A percentile compares a stretch with the other conserved stretches of the same genome.
Conservation (phyloP, 2,113 vertebrate species). For the Carassius carassius region DNA sequence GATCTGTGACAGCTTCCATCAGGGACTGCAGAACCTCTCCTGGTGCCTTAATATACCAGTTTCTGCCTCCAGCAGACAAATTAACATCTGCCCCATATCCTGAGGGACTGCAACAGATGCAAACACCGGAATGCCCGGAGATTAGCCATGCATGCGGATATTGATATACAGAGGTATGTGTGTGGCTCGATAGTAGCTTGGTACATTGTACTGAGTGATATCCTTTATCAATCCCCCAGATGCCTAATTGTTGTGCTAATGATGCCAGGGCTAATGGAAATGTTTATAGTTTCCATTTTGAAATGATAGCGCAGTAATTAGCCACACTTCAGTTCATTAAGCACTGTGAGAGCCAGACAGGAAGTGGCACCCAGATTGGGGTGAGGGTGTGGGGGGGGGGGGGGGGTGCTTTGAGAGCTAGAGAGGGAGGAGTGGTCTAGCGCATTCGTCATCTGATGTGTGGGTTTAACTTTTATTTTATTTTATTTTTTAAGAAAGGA, state of each 20-base stretch:
- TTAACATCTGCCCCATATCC: conserved; percentile 33
- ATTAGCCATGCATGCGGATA: conserved; percentile 38
- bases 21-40: conserved; percentile 26
- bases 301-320: conserved; percentile 75
- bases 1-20: conserved; percentile 7
- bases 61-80: conserved; percentile 27
- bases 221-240: conserved; percentile 66
- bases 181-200: conserved; percentile 23
- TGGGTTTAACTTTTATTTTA: not conserved
- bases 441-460: not conserved
- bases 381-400: too few relatives aligned
- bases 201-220: conserved; percentile 29
- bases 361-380: conserved; percentile 25
- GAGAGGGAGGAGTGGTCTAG: not conserved
- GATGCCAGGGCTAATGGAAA: conserved; percentile 76
- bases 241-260: conserved; percentile 80
- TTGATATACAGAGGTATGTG: conserved; percentile 32
- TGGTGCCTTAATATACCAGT: conserved; percentile 1
- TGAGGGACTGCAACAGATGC: conserved; percentile 20
- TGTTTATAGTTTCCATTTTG: conserved; percentile 78
- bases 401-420: not conserved
- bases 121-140: conserved; percentile 11
- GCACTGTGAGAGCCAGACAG: conserved; percentile 59
- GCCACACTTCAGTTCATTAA: conserved; percentile 75
- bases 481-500: not conserved